Evolutionary conservation across 1,140 invertebrate genomes (phyloP), one percentile per base, ranked within the genome.

Genomic region (Neodiprion lecontei): DNA sequence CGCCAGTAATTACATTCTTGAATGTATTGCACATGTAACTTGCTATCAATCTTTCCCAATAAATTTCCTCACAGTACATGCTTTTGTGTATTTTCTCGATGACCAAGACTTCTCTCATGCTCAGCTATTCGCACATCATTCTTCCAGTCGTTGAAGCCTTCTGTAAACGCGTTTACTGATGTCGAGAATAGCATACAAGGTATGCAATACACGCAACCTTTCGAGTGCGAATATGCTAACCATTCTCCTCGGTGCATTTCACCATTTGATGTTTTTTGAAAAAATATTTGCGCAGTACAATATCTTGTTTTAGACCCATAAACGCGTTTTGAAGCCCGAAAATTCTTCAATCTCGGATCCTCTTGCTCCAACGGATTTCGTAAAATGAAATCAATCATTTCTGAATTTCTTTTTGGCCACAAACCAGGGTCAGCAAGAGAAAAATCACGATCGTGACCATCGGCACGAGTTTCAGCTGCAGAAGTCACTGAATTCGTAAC

Each of bases 201-300:
- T 17, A 17, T 17, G 17, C 17, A 17, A 17, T 17, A 17, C 17
- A 17, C 72, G 76, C 66, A 49, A 70, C 76, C 76, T 73, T 50
- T 48, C 47, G 71, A 76, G 14, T 49, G 48, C 17, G 76, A 77
- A 73, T 76, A 77, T 14, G 72, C 21, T 69, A 76, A 66, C 76
- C 68, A 77, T 70, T 77, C 76, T 73, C 76, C 48, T 69, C 53
- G 53, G 47, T 61, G 48, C 48, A 69, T 66, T 70, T 77, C 76
- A 48, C 74, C 74, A 72, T 75, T 77, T 65, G 48, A 23, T 67
- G 72, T 74, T 73, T 76, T 49, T 66, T 66, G 65, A 49, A 72
- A 70, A 69, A 77, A 76, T 53, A 77, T 69, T 53, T 72, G 50
- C 9, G 53, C 53, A 23, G 71, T 72, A 50, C 71, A 72, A 21